Conservation (phyloP, 2,888 invertebrate species). For the Craniophora ligustri region DNA sequence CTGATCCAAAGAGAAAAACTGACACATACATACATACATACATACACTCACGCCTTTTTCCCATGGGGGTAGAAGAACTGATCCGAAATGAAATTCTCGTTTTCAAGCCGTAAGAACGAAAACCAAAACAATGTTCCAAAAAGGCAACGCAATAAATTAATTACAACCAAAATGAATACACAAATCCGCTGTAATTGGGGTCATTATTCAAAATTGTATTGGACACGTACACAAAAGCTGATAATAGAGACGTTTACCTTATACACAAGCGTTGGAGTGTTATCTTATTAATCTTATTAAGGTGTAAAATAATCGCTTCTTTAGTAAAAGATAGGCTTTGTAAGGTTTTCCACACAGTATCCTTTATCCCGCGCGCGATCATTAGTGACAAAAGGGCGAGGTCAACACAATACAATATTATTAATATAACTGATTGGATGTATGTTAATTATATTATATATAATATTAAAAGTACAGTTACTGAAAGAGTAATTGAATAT, state of each 20-base stretch:
- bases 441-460: background rate
- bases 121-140: conserved; percentile 21
- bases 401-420: conserved; percentile 15
- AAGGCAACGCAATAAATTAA: conserved; percentile 21
- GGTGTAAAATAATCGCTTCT: conserved; percentile 31
- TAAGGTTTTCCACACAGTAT: conserved; percentile 7
- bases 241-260: conserved; percentile 44
- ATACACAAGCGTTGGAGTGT: conserved; percentile 29
- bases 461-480: too few relatives aligned
- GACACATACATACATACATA: too few relatives aligned
- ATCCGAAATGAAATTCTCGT: too few relatives aligned
- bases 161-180: conserved; percentile 43
- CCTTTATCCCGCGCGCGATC: conserved; percentile 14
- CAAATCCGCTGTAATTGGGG: conserved; percentile 36
- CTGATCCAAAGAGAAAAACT: too few relatives aligned
- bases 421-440: conserved; percentile 4
- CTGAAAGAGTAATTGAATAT: too few relatives aligned
- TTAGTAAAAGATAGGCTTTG: conserved; percentile 22
- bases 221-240: conserved; percentile 14
- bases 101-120: background rate
- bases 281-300: conserved; percentile 43
- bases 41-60: too few relatives aligned
- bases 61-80: too few relatives aligned
- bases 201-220: conserved; percentile 39
- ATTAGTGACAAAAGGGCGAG: conserved; percentile 11